Base-by-base conservation (phyloP, 2,888 invertebrate genomes). In the Mantis religiosa region DNA sequence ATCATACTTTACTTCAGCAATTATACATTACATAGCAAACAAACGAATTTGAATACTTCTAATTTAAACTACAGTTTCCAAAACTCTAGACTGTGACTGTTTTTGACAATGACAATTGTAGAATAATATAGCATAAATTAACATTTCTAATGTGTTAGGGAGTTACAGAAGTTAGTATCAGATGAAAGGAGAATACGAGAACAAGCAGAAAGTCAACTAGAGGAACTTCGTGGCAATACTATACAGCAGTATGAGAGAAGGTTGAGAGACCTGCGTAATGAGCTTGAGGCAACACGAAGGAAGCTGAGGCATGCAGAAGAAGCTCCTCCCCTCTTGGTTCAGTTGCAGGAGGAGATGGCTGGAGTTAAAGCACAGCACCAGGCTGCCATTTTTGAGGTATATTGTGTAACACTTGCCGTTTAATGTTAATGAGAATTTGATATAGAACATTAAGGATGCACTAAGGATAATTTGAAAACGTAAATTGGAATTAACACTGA, bases 121-220 rank as follows among this genome's bases (percentile, higher is more conserved):
- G n/a, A n/a, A n/a, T n/a, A n/a, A n/a, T n/a, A n/a, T n/a, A n/a
- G 27, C 1, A 14, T 85, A 85, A 28, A 47, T 27, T n/a, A 41
- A 25, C 1, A 6, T 25, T n/a, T 41, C 47, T 34, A 28, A 82
- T 81, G 93, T 94, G 85, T 12, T 92, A 96, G 97, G 91, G 98
- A 98, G 92, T 93, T 98, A 14, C 97, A 98, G 92, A 94, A 96
- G 91, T 94, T 97, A 89, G 93, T 97, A 88, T 95, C 96, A 28
- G 95, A 96, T 90, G 98, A 98, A 92, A 95, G 97, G 41, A 95
- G 95, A 90, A 94, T 94, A 0, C 96, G 96, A 92, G 97, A 97
- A 92, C 95, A 96, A 90, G 93, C 97, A 8, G 97, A 98, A 92
- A 94, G 94, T 91, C 95, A 95, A 91, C 90, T 95, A 3, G 95